These are phyloP conservation scores for Puntigrus tetrazona DNA, from an alignment of 2,113 vertebrate species.

Conservation along the genomic window DNA sequence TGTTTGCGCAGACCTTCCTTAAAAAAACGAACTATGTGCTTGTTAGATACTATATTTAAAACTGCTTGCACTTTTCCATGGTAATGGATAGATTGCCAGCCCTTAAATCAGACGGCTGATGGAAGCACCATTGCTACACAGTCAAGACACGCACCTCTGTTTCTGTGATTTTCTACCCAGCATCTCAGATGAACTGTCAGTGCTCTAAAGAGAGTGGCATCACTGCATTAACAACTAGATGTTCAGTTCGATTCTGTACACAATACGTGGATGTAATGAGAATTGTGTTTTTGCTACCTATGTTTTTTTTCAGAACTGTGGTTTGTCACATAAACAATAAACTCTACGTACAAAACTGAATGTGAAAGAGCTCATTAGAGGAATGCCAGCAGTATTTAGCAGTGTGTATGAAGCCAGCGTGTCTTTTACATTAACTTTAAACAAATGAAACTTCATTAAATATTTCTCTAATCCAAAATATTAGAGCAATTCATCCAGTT, in stretches of 20 bases:
- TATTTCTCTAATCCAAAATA: background rate
- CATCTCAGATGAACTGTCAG: constrained; percentile 6
- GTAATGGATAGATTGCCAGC: background rate
- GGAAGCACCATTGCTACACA: background rate
- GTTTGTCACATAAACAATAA: background rate
- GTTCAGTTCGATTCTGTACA: constrained; percentile 16
- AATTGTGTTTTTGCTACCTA: background rate
- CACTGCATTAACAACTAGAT: constrained; percentile 21
- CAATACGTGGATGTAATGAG: background rate
- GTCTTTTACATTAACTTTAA: background rate
- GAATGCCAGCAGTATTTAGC: background rate
- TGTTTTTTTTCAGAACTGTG: background rate
- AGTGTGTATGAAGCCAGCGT: background rate
- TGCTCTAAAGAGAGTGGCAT: constrained; percentile 9
- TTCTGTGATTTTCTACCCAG: background rate
- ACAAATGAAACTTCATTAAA: background rate
- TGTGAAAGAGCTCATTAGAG: background rate
- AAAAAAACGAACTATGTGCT: background rate
- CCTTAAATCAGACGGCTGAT: background rate
- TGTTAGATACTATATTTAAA: background rate
- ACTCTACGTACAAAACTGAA: background rate
- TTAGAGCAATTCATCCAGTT: background rate
- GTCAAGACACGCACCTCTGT: constrained; percentile 9
- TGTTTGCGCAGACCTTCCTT: background rate
- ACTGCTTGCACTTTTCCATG: background rate